Evolutionary conservation across 2,113 vertebrate species (phyloP).

Genomic region (Silurus meridionalis): DNA sequence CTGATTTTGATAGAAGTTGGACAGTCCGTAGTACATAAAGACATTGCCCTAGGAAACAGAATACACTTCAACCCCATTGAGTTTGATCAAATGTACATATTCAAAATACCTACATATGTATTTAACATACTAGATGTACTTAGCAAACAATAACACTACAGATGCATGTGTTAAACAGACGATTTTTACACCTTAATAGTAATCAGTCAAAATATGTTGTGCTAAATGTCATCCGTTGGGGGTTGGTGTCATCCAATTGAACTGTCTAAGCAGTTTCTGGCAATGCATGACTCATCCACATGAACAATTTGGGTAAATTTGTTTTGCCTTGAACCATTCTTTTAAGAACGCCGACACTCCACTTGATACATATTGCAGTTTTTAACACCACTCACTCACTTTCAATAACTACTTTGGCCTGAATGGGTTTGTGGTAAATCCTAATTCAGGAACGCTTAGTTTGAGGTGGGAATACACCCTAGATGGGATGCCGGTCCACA

Average conservation of each 20-base stretch:
- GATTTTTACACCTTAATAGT: neutral
- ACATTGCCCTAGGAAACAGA: slow-evolving; percentile 83
- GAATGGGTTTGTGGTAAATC: neutral
- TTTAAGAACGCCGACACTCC: neutral
- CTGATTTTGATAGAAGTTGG: slow-evolving; percentile 99
- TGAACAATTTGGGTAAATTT: neutral
- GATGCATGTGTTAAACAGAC: neutral
- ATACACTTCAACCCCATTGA: neutral
- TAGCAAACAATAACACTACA: neutral
- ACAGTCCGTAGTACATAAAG: slow-evolving; percentile 97
- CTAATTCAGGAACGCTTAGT: neutral
- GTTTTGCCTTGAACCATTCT: neutral
- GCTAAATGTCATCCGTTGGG: neutral
- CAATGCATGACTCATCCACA: neutral
- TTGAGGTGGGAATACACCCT: neutral
- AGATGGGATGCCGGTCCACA: neutral
- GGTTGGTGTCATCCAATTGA: no score
- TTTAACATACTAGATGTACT: no score
- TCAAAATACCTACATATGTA: neutral
- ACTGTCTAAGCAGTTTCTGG: neutral
- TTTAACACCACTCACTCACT: neutral
- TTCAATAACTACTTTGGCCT: neutral
- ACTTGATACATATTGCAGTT: neutral
- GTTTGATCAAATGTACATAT: neutral
- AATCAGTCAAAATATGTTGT: neutral